Percentiles rank a stretch among this genome's conserved stretches.
Conservation (phyloP, 2,888 invertebrate species). For the Xylota sylvarum region DNA sequence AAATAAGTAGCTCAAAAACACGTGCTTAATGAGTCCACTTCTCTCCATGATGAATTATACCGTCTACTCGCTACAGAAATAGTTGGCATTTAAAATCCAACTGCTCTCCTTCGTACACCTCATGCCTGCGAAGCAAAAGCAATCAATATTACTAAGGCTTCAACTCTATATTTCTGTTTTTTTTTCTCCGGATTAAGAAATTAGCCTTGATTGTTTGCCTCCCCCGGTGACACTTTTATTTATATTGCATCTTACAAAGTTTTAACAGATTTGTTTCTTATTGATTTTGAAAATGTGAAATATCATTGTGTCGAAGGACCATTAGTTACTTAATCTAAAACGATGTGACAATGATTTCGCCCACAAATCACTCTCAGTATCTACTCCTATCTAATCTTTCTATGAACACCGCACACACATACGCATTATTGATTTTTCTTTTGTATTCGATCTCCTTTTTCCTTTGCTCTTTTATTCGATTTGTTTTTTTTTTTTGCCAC, state of each 20-base stretch:
- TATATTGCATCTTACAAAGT: slow-evolving; percentile 3
- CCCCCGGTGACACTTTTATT: neutral
- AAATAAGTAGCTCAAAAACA: no score
- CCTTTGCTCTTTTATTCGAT: slow-evolving; percentile 8
- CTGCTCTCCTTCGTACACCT: no score
- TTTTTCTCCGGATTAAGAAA: neutral
- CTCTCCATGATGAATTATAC: no score
- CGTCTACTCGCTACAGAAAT: no score
- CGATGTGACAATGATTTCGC: slow-evolving; percentile 46
- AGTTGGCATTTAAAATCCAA: no score
- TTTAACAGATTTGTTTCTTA: slow-evolving; percentile 7
- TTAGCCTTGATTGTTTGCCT: neutral
- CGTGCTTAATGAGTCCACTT: no score
- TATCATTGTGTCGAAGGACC: slow-evolving; percentile 30
- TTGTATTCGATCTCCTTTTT: neutral
- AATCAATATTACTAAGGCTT: slow-evolving; percentile 9
- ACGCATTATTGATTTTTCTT: slow-evolving; percentile 54
- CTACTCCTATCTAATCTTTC: slow-evolving; percentile 41
- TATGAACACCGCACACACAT: neutral
- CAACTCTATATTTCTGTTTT: neutral
- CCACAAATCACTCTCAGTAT: slow-evolving; percentile 50
- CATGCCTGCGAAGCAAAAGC: neutral
- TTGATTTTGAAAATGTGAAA: slow-evolving; percentile 15
- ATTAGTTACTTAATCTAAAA: slow-evolving; percentile 45
- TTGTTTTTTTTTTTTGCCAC: slow-evolving; percentile 57